These are phyloP conservation scores for Macquaria ambigua DNA, from an alignment of 2,113 vertebrate species.

Conservation along the genomic window DNA sequence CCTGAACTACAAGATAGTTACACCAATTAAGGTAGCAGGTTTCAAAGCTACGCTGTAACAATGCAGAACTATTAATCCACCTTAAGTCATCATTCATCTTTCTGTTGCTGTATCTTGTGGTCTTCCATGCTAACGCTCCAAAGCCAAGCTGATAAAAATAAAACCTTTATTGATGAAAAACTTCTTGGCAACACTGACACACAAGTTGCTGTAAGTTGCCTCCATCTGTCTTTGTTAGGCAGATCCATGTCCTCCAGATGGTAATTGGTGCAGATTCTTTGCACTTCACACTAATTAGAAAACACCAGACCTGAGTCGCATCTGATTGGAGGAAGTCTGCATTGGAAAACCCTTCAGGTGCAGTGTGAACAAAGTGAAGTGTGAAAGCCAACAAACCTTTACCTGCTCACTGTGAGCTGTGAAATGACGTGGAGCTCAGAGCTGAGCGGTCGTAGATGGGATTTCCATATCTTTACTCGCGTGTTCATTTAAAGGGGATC, in stretches of 20 bases:
- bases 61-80: too few species aligned
- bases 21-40: too few species aligned
- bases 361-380: not conserved
- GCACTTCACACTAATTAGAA: not conserved
- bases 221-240: not conserved
- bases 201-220: not conserved
- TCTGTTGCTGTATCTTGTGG: not conserved
- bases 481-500: slow-evolving; percentile 32
- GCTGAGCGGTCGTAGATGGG: not conserved
- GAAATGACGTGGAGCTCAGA: not conserved
- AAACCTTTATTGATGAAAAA: not conserved
- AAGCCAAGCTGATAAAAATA: not conserved
- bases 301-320: not conserved
- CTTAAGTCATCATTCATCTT: too few species aligned
- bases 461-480: slow-evolving; percentile 13
- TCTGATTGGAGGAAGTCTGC: not conserved
- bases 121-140: not conserved
- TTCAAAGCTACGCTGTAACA: too few species aligned
- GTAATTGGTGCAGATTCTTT: not conserved
- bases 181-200: not conserved
- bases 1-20: too few species aligned
- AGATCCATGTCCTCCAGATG: not conserved
- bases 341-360: not conserved
- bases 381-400: not conserved
- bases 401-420: not conserved